Conservation (phyloP, 2,113 vertebrate species). For the Atlantisia rogersi region DNA sequence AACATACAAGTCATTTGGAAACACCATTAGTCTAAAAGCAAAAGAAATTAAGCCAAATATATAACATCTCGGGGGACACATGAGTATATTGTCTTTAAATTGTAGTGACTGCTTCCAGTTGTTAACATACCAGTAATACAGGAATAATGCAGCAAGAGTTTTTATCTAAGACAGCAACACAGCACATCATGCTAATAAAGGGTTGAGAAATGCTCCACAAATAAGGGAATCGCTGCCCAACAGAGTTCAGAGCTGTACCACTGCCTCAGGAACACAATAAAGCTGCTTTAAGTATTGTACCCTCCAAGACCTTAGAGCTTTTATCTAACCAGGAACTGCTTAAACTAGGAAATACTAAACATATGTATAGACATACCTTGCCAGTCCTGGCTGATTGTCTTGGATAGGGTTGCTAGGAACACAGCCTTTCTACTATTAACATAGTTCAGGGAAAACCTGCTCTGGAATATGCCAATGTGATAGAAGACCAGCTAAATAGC, state of each 20-base stretch:
- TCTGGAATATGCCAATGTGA: background rate
- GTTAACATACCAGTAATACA: background rate
- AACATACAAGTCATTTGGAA: constrained; percentile 79
- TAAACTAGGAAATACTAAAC: background rate
- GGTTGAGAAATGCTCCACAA: background rate
- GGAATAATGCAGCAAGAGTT: background rate
- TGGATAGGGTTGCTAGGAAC: background rate
- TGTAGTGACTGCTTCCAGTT: background rate
- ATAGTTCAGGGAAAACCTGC: background rate
- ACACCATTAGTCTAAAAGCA: constrained; percentile 72
- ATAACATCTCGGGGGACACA: background rate
- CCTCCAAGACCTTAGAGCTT: background rate
- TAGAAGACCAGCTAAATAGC: background rate
- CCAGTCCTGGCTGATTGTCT: background rate
- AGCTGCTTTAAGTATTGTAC: background rate
- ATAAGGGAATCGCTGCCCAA: background rate
- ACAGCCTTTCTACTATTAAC: background rate
- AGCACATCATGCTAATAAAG: background rate
- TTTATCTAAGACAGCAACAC: background rate
- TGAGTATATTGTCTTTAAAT: background rate
- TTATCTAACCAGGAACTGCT: background rate
- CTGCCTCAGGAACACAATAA: background rate
- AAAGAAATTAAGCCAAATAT: background rate
- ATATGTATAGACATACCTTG: background rate
- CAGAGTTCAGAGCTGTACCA: background rate